Evolutionary conservation across 1,140 invertebrate genomes (phyloP), one percentile per base, ranked within the genome.

Genomic region (Eurosta solidaginis): DNA sequence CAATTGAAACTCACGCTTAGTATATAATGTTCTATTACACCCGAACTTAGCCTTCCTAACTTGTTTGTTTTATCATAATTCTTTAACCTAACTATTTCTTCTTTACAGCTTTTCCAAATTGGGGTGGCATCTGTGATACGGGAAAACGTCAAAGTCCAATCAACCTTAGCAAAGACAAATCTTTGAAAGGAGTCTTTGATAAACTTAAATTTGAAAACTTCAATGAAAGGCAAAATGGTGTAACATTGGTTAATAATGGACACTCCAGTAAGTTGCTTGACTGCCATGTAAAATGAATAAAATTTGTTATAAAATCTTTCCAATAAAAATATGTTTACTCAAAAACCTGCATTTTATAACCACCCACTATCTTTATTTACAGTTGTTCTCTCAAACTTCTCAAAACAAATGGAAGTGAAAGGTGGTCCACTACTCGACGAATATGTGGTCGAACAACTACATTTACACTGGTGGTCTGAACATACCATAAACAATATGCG

Each of bases 401-500:
- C 87, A 22, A 74, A 81, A 14, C 83, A 88, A 17, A 81, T 90
- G 54, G 85, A 83, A 14, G 75, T 91, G 3, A 85, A 81, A 22
- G 91, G 90, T n/a, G 90, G 89, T n/a, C 83, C 91, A 29, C 82
- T 89, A 14, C 84, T 86, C 7, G 82, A 82, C 3, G 88, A 88
- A 2, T 95, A 92, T 82, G 82, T 89, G 10, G 87, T 94, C 52
- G 89, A 92, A 42, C 92, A 94, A 82, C 89, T 95, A 29, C 94
- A 96, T 82, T 92, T 95, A 81, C 94, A 96, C 82, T 95, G 94
- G 93, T 90, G 91, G 74, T 93, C 93, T 0, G 94, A 96, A 83
- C 94, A 96, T 83, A 92, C 90, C 0, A 89, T 96, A 45, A 90
- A 87, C n/a, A 80, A 82, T n/a, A 81, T 85, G n/a, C 90, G 91